phyloP scores from a whole-genome alignment of 37 sponge, comb jelly and placozoan genomes.

The Ianthella basta region DNA sequence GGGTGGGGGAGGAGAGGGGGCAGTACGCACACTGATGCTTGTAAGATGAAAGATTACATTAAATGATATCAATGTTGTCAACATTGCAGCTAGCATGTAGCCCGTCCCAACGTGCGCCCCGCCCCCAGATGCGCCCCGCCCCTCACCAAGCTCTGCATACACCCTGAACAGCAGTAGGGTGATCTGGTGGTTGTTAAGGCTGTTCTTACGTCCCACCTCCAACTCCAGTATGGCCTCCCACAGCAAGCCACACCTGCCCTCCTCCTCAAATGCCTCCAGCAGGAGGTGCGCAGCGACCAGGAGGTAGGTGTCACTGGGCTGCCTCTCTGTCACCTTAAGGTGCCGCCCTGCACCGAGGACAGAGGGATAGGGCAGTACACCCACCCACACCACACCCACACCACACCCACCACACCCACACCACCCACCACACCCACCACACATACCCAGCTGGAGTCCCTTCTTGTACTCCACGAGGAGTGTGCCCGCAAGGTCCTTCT shows the following conservation, averaged over 20 bases:
- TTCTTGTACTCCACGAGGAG: not conserved
- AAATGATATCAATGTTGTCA: no score
- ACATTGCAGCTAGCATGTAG: no score
- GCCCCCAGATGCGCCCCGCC: not conserved
- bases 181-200: conserved; percentile 48
- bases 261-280: conserved; percentile 58
- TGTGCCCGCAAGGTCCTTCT: not conserved
- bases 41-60: no score
- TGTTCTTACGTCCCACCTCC: conserved; percentile 41
- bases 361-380: no score
- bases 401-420: not conserved
- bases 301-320: conserved; percentile 60
- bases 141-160: conserved; percentile 56
- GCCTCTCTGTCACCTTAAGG: conserved; percentile 20
- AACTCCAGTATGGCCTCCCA: conserved; percentile 60
- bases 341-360: conserved; percentile 19
- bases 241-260: conserved; percentile 43
- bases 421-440: not conserved
- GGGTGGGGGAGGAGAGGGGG: no score
- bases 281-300: conserved; percentile 64
- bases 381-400: not conserved
- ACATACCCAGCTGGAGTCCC: not conserved
- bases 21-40: no score
- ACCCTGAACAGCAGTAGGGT: conserved; percentile 60
- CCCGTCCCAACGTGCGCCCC: not conserved